A percentile compares a stretch with the other conserved stretches of the same genome.
These are phyloP conservation scores for Apteryx mantelli DNA, from an alignment of 2,113 vertebrate genomes.

Conservation along the genomic window DNA sequence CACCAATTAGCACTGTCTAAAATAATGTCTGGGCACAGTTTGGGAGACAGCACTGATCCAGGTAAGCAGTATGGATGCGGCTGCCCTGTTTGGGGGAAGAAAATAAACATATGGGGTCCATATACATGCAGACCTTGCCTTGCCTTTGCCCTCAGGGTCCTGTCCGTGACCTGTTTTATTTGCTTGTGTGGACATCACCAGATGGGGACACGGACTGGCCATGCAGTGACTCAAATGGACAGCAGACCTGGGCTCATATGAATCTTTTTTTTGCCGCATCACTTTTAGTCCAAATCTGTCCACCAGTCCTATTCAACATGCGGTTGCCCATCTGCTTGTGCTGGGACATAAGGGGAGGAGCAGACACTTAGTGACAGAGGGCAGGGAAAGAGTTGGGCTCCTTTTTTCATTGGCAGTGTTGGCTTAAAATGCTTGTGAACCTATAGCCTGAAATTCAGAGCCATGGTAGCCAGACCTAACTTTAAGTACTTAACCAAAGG, in stretches of 20 bases:
- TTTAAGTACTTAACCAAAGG: not conserved
- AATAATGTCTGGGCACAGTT: not conserved
- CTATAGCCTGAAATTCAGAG: not conserved
- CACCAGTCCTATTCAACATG: not conserved
- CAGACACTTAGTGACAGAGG: accelerated
- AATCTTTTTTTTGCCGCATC: not conserved
- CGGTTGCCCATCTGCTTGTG: not conserved
- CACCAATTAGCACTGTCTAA: not conserved
- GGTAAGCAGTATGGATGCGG: not conserved
- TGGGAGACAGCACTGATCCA: not conserved
- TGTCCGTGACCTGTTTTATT: not conserved
- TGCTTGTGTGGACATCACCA: not conserved
- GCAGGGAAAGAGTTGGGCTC: not conserved
- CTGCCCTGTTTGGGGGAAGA: not conserved
- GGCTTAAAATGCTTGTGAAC: not conserved
- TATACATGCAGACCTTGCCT: not conserved
- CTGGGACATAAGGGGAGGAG: not conserved
- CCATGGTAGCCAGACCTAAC: not conserved
- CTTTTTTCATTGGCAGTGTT: not conserved
- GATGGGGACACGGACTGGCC: not conserved
- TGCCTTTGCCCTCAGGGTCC: not conserved
- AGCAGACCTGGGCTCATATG: not conserved
- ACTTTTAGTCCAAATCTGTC: not conserved
- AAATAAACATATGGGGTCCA: accelerated
- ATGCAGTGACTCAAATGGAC: not conserved